Evolutionary conservation across 2,888 invertebrate species (phyloP).

Genomic region (Acanthosoma haemorrhoidale): DNA sequence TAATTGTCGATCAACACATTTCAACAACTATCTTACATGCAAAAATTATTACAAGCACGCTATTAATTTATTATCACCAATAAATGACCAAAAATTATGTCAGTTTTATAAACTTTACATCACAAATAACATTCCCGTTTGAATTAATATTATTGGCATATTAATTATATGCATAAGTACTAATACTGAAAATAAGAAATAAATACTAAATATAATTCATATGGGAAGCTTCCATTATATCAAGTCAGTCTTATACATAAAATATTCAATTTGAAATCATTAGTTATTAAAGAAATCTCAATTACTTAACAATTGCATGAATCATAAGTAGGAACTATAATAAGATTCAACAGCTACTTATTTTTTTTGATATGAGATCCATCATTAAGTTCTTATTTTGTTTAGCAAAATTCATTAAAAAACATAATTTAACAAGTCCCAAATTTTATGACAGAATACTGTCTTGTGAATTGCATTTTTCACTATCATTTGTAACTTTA

Average conservation of each 20-base stretch:
- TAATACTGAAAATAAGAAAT: too few species aligned
- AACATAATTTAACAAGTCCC: not conserved
- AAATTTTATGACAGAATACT: slow-evolving; percentile 35
- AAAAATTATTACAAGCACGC: not conserved
- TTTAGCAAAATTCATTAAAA: not conserved
- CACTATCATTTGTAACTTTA: slow-evolving; percentile 37
- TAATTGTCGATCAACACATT: not conserved
- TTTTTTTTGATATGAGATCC: not conserved
- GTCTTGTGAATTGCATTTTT: slow-evolving; percentile 37
- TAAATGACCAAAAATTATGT: not conserved
- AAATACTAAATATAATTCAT: not conserved
- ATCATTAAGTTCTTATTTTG: not conserved
- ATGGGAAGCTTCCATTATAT: slow-evolving; percentile 9
- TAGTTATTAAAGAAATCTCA: too few species aligned
- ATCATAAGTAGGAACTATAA: not conserved
- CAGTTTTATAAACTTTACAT: not conserved
- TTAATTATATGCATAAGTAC: too few species aligned
- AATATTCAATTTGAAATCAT: not conserved
- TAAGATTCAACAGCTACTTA: not conserved
- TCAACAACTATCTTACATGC: not conserved
- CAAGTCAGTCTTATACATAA: slow-evolving; percentile 2
- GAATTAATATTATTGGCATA: too few species aligned
- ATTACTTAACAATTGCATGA: too few species aligned
- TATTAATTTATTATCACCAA: too few species aligned
- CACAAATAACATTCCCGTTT: not conserved